These are phyloP conservation scores for Amphiduros pacificus DNA, from an alignment of 2,888 invertebrate species.

Conservation along the genomic window DNA sequence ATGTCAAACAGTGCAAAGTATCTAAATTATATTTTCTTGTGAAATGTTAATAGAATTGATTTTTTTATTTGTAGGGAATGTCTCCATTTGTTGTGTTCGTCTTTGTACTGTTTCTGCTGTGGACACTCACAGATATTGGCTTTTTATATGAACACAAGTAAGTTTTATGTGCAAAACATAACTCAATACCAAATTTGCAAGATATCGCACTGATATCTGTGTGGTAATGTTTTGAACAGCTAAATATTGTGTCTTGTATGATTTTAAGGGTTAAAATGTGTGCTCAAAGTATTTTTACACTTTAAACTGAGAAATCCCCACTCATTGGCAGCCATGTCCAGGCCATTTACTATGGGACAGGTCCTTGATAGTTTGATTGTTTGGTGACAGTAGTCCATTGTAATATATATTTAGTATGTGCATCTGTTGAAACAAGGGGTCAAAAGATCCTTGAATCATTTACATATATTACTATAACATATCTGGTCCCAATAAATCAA, in stretches of 20 bases:
- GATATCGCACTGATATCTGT: not conserved
- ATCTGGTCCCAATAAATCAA: not conserved
- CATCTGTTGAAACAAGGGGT: too few relatives aligned
- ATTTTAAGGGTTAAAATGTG: too few relatives aligned
- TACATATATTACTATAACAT: too few relatives aligned
- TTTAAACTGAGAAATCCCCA: not conserved
- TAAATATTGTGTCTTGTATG: too few relatives aligned
- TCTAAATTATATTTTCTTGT: not conserved
- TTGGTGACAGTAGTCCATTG: too few relatives aligned
- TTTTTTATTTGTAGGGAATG: slow-evolving; percentile 30
- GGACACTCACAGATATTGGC: slow-evolving; percentile 25
- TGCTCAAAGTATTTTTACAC: too few relatives aligned
- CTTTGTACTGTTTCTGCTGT: slow-evolving; percentile 17
- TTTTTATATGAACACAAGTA: slow-evolving; percentile 26
- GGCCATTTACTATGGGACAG: too few relatives aligned
- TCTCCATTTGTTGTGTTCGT: slow-evolving; percentile 27
- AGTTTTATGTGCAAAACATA: not conserved
- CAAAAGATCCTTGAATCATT: too few relatives aligned
- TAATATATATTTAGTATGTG: too few relatives aligned
- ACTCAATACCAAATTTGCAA: not conserved
- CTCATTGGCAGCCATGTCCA: too few relatives aligned
- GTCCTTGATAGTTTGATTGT: too few relatives aligned
- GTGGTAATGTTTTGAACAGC: not conserved
- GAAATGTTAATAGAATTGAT: not conserved
- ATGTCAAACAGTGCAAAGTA: too few relatives aligned